Conservation (phyloP, 2,888 invertebrate species). For the Leucophenga montana region DNA sequence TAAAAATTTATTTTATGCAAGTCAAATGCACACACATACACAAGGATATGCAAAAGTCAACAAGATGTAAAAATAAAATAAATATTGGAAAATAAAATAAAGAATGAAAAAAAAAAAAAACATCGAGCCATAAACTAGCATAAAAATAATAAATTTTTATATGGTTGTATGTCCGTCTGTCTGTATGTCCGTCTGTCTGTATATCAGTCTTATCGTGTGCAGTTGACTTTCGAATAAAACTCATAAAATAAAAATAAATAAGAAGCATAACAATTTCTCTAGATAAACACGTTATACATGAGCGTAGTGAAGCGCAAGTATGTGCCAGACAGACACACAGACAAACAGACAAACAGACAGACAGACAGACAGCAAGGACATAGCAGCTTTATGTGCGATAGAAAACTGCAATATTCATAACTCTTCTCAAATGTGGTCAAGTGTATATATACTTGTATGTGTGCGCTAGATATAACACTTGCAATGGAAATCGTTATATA, state of each 20-base stretch:
- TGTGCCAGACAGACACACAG: slow-evolving; percentile 16
- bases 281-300: slow-evolving; percentile 11
- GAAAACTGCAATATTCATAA: slow-evolving; percentile 40
- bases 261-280: slow-evolving; percentile 60
- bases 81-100: not conserved
- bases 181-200: not conserved
- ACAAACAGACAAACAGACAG: not conserved
- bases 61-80: slow-evolving; percentile 1
- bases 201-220: not conserved
- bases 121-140: slow-evolving; percentile 7
- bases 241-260: slow-evolving; percentile 66
- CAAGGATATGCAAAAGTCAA: slow-evolving; percentile 2
- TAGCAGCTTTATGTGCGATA: slow-evolving; percentile 25
- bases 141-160: slow-evolving; percentile 6
- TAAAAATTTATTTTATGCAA: slow-evolving; percentile 17
- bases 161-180: not conserved
- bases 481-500: slow-evolving; percentile 1
- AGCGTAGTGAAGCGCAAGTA: not conserved
- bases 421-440: slow-evolving; percentile 24
- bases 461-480: not conserved
- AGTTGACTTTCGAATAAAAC: slow-evolving; percentile 39
- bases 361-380: slow-evolving; percentile 22
- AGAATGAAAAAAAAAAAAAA: not conserved
- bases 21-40: not conserved
- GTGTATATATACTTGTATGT: slow-evolving; percentile 1